phyloP scores from a whole-genome alignment of 2,797 vertebrate species.

The Sebastes matsubarae region DNA sequence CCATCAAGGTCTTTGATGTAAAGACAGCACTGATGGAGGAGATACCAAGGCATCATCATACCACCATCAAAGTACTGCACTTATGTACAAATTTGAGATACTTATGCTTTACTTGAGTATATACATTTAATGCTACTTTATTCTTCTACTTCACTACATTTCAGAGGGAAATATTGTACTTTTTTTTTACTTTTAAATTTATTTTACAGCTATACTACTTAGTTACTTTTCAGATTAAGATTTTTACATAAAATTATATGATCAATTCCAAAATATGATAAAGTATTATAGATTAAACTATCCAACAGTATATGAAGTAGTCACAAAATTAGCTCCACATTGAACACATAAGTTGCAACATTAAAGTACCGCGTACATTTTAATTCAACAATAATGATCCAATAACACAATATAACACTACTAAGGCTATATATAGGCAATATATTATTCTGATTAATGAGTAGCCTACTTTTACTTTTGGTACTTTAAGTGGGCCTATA shows the following conservation, averaged over 20 bases:
- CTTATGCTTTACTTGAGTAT: not conserved
- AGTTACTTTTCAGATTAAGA: not conserved
- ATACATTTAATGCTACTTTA: not conserved
- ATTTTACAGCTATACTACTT: not conserved
- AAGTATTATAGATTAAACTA: too few relatives aligned
- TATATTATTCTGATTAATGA: too few relatives aligned
- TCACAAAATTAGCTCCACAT: not conserved
- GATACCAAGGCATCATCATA: not conserved
- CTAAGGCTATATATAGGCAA: too few relatives aligned
- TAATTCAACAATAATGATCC: not conserved
- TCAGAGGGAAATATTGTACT: not conserved
- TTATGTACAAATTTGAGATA: not conserved
- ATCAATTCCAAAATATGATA: not conserved
- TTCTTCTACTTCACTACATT: not conserved
- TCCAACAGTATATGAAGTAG: not conserved
- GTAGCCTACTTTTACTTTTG: too few relatives aligned
- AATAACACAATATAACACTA: not conserved
- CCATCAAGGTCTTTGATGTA: not conserved
- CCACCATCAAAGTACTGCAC: not conserved
- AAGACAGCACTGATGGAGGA: not conserved
- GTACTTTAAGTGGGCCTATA: not conserved
- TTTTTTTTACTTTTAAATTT: not conserved
- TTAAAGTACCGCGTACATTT: not conserved
- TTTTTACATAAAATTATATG: not conserved
- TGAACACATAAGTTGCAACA: not conserved